Evolutionary conservation across 2,888 invertebrate genomes (phyloP).

Genomic region (Heteromurus nitidus): DNA sequence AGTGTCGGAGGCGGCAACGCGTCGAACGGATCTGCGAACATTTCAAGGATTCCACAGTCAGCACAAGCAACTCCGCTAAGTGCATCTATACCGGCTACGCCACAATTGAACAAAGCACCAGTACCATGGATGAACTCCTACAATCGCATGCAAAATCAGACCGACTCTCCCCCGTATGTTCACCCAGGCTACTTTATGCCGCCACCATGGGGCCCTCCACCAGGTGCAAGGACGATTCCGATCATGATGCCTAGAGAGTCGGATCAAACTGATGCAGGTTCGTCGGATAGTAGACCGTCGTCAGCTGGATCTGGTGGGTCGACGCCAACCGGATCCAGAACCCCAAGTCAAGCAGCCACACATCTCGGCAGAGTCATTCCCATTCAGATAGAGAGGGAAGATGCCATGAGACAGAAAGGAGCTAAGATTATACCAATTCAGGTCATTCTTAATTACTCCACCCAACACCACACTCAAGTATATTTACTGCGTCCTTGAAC

Average conservation of each 20-base stretch:
- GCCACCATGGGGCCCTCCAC: conserved; percentile 60
- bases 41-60: conserved; percentile 32
- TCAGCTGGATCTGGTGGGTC: conserved; percentile 72
- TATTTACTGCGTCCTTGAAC: too few relatives aligned
- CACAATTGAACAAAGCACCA: conserved; percentile 78
- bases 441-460: conserved; percentile 2
- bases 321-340: conserved; percentile 71
- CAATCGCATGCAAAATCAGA: conserved; percentile 76
- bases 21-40: conserved; percentile 21
- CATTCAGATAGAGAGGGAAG: conserved; percentile 73
- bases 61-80: conserved; percentile 54
- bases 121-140: conserved; percentile 79
- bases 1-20: conserved; percentile 21
- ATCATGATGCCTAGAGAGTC: conserved; percentile 63
- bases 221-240: conserved; percentile 68
- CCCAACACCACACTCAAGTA: too few relatives aligned
- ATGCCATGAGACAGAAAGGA: conserved; percentile 54
- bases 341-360: conserved; percentile 63
- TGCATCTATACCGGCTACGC: conserved; percentile 71
- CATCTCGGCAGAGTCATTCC: conserved; percentile 69
- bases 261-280: conserved; percentile 59
- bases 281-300: conserved; percentile 70
- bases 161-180: conserved; percentile 65
- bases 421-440: conserved; percentile 73
- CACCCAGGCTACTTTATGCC: conserved; percentile 66